Conservation (phyloP, 2,797 vertebrate species). For the Onychomys arenicola region DNA sequence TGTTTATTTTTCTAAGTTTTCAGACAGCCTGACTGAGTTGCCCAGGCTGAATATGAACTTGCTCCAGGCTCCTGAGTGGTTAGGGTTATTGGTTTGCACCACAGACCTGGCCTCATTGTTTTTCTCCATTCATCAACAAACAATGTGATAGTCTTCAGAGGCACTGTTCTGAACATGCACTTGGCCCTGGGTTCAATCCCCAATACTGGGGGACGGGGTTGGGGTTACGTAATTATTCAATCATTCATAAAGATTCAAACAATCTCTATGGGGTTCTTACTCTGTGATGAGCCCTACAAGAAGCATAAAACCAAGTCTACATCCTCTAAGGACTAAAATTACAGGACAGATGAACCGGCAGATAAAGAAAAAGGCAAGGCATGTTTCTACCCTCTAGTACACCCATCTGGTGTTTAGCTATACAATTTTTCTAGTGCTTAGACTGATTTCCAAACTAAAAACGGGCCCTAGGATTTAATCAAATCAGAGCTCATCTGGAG, state of each 20-base stretch:
- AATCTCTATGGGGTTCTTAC: constrained; percentile 16
- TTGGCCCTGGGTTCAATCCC: not conserved
- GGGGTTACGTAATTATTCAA: not conserved
- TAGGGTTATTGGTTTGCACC: no score
- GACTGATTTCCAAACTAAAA: constrained; percentile 64
- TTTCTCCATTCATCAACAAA: no score
- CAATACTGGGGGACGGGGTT: not conserved
- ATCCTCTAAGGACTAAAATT: not conserved
- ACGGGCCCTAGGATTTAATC: constrained; percentile 31
- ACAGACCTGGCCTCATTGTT: no score
- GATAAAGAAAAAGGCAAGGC: not conserved
- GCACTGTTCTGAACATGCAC: not conserved
- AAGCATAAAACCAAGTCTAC: constrained; percentile 25
- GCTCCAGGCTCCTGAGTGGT: no score
- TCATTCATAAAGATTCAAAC: constrained; percentile 22
- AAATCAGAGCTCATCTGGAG: not conserved
- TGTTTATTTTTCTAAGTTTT: no score
- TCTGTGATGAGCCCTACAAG: not conserved
- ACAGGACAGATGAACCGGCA: not conserved
- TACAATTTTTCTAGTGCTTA: constrained; percentile 45
- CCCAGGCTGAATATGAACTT: no score
- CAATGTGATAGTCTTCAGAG: no score
- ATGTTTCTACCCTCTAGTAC: constrained; percentile 35
- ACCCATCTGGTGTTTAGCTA: constrained; percentile 25
- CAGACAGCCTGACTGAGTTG: no score